Evolutionary conservation across 1,140 invertebrate genomes (phyloP).

Genomic region (Zaprionus kolodkinae): DNA sequence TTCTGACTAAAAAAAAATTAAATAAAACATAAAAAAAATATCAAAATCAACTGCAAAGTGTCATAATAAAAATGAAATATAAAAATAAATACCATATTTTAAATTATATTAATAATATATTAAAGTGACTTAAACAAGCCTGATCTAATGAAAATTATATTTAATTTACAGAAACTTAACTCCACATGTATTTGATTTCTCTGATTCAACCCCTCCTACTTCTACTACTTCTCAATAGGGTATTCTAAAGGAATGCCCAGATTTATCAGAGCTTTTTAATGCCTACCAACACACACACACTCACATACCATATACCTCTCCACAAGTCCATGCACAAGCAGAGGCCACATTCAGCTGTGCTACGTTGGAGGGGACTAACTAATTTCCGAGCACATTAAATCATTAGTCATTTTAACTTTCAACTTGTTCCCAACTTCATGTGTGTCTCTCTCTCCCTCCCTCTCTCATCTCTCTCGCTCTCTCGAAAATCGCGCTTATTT

Average conservation of each 20-base stretch:
- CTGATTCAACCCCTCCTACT: background rate
- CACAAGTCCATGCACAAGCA: no score
- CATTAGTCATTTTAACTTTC: slow-evolving; percentile 77
- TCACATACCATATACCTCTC: background rate
- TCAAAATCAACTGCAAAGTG: background rate
- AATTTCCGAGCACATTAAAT: slow-evolving; percentile 69
- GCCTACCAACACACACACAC: background rate
- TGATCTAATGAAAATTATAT: no score
- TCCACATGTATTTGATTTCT: background rate
- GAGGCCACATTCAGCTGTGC: background rate
- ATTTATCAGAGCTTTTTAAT: background rate
- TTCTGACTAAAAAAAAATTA: no score
- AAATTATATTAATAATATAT: no score
- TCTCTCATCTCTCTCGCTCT: slow-evolving; percentile 10
- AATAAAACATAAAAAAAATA: no score
- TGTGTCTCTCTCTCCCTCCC: background rate
- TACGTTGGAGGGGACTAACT: slow-evolving; percentile 38
- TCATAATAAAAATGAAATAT: slow-evolving; percentile 21
- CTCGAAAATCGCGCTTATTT: slow-evolving; percentile 74
- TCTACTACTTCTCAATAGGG: background rate
- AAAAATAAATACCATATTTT: background rate
- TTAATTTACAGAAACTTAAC: no score
- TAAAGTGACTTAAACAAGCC: no score
- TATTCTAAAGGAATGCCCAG: background rate
- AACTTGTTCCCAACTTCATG: slow-evolving; percentile 44